A percentile compares a stretch with the other conserved stretches of the same genome.
Conservation (phyloP, 2,888 invertebrate genomes). For the Drosophila picticornis region DNA sequence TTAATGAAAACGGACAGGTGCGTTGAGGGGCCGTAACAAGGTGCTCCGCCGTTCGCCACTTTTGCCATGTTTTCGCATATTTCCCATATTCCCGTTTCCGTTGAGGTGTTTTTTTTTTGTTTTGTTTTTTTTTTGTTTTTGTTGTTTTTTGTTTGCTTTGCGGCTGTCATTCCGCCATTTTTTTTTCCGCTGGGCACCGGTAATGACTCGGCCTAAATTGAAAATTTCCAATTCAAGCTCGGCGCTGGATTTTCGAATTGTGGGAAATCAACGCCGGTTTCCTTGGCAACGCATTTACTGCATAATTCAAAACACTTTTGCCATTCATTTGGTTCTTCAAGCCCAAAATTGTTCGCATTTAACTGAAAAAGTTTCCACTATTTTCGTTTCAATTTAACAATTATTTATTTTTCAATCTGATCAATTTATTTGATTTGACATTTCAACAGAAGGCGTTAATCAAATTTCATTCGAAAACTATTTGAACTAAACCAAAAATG, state of each 20-base stretch:
- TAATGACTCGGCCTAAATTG: slow-evolving; percentile 9
- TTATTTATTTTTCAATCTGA: neutral
- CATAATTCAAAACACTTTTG: neutral
- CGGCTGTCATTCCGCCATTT: neutral
- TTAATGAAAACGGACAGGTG: slow-evolving; percentile 74
- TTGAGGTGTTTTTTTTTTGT: neutral
- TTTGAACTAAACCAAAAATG: neutral
- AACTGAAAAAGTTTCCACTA: neutral
- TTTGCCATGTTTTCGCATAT: slow-evolving; percentile 7
- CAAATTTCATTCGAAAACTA: neutral
- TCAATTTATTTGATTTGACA: neutral
- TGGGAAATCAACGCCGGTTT: slow-evolving; percentile 3
- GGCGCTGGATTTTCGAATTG: neutral
- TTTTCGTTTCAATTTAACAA: neutral
- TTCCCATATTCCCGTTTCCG: neutral
- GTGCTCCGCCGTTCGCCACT: slow-evolving; percentile 7
- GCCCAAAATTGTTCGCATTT: neutral
- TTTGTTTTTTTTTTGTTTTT: neutral
- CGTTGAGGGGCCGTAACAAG: slow-evolving; percentile 19
- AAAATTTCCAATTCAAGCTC: neutral
- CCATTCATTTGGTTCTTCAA: neutral
- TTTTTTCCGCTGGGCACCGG: slow-evolving; percentile 2
- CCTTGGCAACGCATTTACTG: neutral
- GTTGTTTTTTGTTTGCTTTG: neutral
- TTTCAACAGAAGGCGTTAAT: neutral